Evolutionary conservation across 2,888 invertebrate species (phyloP), one percentile per base, ranked within the genome.

Genomic region (Hyalella azteca): DNA sequence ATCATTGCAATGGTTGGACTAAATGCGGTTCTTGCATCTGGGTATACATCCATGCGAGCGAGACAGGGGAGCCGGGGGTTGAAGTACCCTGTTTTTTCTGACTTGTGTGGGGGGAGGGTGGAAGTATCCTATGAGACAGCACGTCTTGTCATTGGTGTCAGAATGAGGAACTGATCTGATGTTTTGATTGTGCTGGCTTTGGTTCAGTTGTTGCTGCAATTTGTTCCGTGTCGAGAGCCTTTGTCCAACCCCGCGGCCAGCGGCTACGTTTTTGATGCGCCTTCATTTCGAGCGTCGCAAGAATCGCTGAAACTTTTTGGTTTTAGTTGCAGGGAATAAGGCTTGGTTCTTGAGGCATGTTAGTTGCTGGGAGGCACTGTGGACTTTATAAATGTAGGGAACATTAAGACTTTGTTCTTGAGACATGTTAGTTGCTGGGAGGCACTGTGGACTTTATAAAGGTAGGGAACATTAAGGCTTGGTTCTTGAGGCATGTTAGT

Each of bases 81-180:
- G n/a, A n/a, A n/a, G n/a, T n/a, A n/a, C n/a, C n/a, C n/a, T n/a
- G n/a, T n/a, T n/a, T n/a, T n/a, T n/a, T n/a, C n/a, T n/a, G n/a
- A n/a, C n/a, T n/a, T n/a, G n/a, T n/a, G n/a, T n/a, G n/a, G n/a
- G n/a, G n/a, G n/a, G n/a, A n/a, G n/a, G n/a, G n/a, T n/a, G n/a
- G n/a, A n/a, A n/a, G n/a, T n/a, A n/a, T n/a, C 49, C 49, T 7
- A 49, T 49, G 49, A 49, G 49, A 49, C 49, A 59, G 59, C 59
- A 9, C 13, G 29, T 22, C 59, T 26, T 26, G 59, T 22, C 29
- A 29, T 59, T 3, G 29, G 29, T 59, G 59, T 59, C 26, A 59
- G 4, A 29, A 59, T 59, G 59, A 59, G 29, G 59, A 59, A 59
- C 11, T 13, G 59, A 4, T 59, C 59, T 29, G 59, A 13, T 15